Base-by-base conservation (phyloP, 1,140 invertebrate genomes). In the Aphidius ervi region DNA sequence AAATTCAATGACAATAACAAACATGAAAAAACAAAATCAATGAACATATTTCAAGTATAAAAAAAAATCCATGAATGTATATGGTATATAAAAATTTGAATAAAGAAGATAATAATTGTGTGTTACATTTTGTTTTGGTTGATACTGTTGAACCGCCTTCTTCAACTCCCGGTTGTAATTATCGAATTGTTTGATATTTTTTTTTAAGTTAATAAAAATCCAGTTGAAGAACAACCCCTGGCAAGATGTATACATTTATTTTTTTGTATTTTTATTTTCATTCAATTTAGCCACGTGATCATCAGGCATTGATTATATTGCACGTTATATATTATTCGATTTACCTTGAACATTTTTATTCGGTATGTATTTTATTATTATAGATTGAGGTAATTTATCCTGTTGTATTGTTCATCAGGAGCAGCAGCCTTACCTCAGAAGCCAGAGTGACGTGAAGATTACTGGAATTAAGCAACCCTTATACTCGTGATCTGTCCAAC, bases 131-230 rank as follows among this genome's bases (percentile, higher is more conserved):
- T 69, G 67, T 78, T 74, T 72, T 74, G 75, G 73, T 73, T 74
- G 68, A 65, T 46, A 40, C 46, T 47, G 64, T 62, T 57, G 68
- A 57, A 71, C 72, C 76, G 74, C 76, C 76, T 69, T 72, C 72
- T 70, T 40, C 67, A 76, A 80, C 78, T 80, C 75, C 78, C 75
- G 78, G 76, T 80, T 76, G 76, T 80, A 80, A 78, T 80, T 80
- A 80, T 80, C 75, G 75, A 74, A 73, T 75, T 70, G 68, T 31
- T 31, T 2, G 4, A 31, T 31, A 3, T 31, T 31, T 31, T 31
- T 31, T 31, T 16, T 16, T 1, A 16, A 31, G 23, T 31, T 3
- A 31, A 1, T 31, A 31, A 31, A 31, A 31, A 31, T 31, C 2
- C 2, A 31, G 2, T 31, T 31, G 4, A 31, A 31, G 1, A 31